These are phyloP conservation scores for Blastobasis lacticolella DNA, from an alignment of 2,888 invertebrate species.

Conservation along the genomic window DNA sequence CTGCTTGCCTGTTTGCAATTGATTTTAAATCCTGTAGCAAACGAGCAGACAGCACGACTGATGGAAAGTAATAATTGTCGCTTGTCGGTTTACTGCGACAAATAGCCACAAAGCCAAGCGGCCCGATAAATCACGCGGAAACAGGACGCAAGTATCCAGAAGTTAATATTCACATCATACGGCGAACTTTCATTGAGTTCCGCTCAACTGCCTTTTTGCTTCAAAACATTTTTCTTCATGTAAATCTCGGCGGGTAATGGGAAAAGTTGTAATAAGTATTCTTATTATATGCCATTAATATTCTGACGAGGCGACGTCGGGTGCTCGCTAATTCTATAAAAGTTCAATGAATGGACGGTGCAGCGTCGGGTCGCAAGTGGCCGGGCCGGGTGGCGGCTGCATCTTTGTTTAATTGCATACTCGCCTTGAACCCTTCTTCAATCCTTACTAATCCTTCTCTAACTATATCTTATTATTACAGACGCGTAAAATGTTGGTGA, in stretches of 20 bases:
- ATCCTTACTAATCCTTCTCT: background rate
- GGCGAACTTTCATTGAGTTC: constrained; percentile 50
- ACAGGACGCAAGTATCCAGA: background rate
- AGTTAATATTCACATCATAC: constrained; percentile 26
- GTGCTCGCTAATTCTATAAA: constrained; percentile 44
- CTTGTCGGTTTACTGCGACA: too few species aligned
- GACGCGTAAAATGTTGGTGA: too few species aligned
- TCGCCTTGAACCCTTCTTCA: background rate
- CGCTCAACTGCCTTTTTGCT: constrained; percentile 34
- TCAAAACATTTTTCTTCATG: constrained; percentile 54
- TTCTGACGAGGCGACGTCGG: constrained; percentile 56
- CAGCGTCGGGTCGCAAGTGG: background rate
- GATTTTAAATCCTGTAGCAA: too few species aligned
- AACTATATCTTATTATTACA: too few species aligned
- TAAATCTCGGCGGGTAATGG: constrained; percentile 63
- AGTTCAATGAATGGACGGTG: constrained; percentile 50
- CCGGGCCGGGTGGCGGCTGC: background rate
- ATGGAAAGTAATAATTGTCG: too few species aligned
- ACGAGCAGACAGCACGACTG: too few species aligned
- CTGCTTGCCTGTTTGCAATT: too few species aligned
- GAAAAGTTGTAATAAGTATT: constrained; percentile 73
- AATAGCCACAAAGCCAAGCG: too few species aligned
- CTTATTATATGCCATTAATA: constrained; percentile 69
- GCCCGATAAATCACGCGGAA: too few species aligned
- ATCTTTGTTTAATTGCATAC: background rate